Conservation (phyloP, 2,113 vertebrate genomes). For the Aegotheles bennettii region DNA sequence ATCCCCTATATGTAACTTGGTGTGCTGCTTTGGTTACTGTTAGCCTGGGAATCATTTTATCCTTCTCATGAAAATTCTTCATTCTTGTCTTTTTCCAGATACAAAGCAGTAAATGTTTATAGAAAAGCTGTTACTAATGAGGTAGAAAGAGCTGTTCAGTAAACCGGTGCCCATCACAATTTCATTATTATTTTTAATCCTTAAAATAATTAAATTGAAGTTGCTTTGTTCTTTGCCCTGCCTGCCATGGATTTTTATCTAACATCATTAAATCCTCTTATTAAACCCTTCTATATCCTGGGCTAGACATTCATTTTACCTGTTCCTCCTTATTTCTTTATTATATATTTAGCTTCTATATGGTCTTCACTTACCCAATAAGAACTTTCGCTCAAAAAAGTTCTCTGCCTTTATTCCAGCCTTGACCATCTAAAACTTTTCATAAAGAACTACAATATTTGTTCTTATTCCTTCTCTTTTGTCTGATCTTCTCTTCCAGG, state of each 20-base stretch:
- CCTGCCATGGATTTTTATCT: not conserved
- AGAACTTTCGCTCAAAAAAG: rapidly evolving
- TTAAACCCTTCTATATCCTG: not conserved
- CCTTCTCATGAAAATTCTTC: not conserved
- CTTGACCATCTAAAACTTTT: not conserved
- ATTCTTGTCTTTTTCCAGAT: not conserved
- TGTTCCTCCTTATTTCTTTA: not conserved
- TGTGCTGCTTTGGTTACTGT: not conserved
- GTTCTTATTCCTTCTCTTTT: not conserved
- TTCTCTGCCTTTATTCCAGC: not conserved
- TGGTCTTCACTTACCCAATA: not conserved
- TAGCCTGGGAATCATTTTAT: not conserved
- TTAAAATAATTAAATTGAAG: not conserved
- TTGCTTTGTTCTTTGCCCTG: not conserved
- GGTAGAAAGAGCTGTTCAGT: not conserved
- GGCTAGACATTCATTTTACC: not conserved
- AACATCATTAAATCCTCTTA: not conserved
- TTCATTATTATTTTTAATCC: not conserved
- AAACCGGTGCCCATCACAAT: not conserved
- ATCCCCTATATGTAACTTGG: not conserved
- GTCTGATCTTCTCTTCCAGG: not conserved
- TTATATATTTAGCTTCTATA: not conserved
- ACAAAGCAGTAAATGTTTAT: not conserved
- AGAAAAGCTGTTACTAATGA: not conserved
- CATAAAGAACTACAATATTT: not conserved